Conservation (phyloP, 23 tunicate genomes). For the Phallusia fumigata region DNA sequence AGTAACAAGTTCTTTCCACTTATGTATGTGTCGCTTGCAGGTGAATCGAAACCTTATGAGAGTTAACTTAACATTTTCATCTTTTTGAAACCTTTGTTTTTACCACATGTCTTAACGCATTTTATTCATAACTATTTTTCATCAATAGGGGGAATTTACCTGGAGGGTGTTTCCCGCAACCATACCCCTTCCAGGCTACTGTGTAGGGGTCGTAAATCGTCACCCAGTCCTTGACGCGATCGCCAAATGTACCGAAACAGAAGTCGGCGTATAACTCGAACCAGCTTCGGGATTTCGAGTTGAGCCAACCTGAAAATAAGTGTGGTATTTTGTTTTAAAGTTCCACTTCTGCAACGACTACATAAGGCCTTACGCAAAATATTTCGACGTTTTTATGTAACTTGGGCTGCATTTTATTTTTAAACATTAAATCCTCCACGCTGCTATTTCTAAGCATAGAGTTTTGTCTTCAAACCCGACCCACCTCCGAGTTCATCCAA, state of each 20-base stretch:
- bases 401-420: too few species aligned
- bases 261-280: constrained; percentile 73
- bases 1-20: constrained; percentile 59
- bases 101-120: too few species aligned
- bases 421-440: too few species aligned
- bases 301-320: constrained; percentile 76
- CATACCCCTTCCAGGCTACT: constrained; percentile 91
- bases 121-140: too few species aligned
- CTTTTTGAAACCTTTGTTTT: too few species aligned
- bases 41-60: neutral
- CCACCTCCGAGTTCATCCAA: neutral
- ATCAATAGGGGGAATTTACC: constrained; percentile 21
- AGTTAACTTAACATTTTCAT: too few species aligned
- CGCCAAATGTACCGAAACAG: constrained; percentile 80
- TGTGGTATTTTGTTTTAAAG: too few species aligned
- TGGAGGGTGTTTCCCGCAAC: constrained; percentile 83
- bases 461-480: too few species aligned
- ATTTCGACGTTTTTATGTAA: too few species aligned
- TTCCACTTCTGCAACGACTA: too few species aligned
- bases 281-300: constrained; percentile 38
- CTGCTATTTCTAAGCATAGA: too few species aligned
- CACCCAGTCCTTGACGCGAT: constrained; percentile 82
- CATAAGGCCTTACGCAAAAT: too few species aligned
- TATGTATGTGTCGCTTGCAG: constrained; percentile 33
- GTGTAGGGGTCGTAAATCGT: constrained; percentile 90